Base-by-base conservation (phyloP, 1,140 invertebrate genomes). In the Tetramorium alpestre region DNA sequence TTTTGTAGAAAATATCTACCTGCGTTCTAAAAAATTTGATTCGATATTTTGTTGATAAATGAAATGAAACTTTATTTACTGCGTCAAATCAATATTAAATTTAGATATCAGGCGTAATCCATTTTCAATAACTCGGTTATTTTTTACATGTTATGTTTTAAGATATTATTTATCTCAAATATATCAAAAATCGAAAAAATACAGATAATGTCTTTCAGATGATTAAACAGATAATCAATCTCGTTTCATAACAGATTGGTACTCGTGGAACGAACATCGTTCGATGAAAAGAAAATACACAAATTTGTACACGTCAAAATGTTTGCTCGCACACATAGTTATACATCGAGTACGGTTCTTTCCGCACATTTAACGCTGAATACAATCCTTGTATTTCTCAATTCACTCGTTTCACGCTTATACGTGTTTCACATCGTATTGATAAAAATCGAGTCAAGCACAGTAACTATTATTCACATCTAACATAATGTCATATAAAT, bases 251-350 rank as follows among this genome's bases (percentile, higher is more conserved):
- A n/a, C 13, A 18, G 16, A 41, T 4, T 38, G 22, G 5, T 72
- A 54, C 54, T 49, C 47, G 28, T 56, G 3, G 7, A 38, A 38
- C 51, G 13, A 65, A 28, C 5, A 28, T 10, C 28, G 22, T 60
- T 47, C 25, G 11, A 65, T 16, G 13, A 4, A 10, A 58, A 78
- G 22, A 70, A 70, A 72, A 81, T 44, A 18, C 62, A 51, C 51
- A 72, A 72, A 82, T 44, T 56, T 38, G 51, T 51, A 56, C 38
- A 51, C 8, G 65, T 56, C 33, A 10, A 56, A 56, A 56, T 54
- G 16, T 81, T 69, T 81, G n/a, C 28, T 41, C 8, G n/a, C 33
- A n/a, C 28, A 13, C 18, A 51, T 18, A 38, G 25, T n/a, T 38
- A 18, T 28, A 38, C 18, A n/a, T 54, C 75, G 13, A 70, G 10